A percentile compares a stretch with the other conserved stretches of the same genome.
Evolutionary conservation across 2,113 vertebrate species (phyloP).

Genomic region (Pelmatolapia mariae): DNA sequence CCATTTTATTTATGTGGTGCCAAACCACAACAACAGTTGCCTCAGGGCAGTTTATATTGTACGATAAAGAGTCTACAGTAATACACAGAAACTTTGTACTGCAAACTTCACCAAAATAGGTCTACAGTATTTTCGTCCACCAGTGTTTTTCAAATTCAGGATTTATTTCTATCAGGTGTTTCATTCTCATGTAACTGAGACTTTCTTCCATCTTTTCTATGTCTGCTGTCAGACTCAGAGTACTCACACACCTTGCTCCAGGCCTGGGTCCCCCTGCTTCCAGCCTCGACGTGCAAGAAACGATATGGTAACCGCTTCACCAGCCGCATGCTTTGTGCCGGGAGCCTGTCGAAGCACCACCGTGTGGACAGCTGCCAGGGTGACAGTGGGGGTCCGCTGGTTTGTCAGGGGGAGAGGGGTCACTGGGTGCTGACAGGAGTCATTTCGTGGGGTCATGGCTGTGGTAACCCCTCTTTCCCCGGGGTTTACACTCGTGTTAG

Average conservation of each 20-base stretch:
- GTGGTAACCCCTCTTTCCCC: slow-evolving; percentile 80
- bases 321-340: slow-evolving; percentile 83
- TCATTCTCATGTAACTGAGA: not conserved
- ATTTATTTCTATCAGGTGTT: not conserved
- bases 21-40: not conserved
- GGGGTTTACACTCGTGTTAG: slow-evolving; percentile 86
- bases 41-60: not conserved
- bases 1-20: not conserved
- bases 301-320: slow-evolving; percentile 79
- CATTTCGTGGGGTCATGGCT: slow-evolving; percentile 88
- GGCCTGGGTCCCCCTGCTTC: slow-evolving; percentile 79
- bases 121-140: accelerated
- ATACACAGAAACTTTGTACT: not conserved
- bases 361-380: slow-evolving; percentile 87
- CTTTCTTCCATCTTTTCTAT: not conserved
- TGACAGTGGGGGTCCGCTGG: slow-evolving; percentile 84
- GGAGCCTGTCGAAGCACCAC: slow-evolving; percentile 78
- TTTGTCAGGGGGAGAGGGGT: slow-evolving; percentile 76
- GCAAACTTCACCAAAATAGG: not conserved
- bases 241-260: slow-evolving; percentile 83
- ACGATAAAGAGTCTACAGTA: not conserved
- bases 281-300: slow-evolving; percentile 72
- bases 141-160: not conserved
- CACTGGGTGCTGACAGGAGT: slow-evolving; percentile 82
- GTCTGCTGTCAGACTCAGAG: slow-evolving; percentile 53